These are phyloP conservation scores for Thalassarche chlororhynchos DNA, from an alignment of 2,113 vertebrate species.

Conservation along the genomic window DNA sequence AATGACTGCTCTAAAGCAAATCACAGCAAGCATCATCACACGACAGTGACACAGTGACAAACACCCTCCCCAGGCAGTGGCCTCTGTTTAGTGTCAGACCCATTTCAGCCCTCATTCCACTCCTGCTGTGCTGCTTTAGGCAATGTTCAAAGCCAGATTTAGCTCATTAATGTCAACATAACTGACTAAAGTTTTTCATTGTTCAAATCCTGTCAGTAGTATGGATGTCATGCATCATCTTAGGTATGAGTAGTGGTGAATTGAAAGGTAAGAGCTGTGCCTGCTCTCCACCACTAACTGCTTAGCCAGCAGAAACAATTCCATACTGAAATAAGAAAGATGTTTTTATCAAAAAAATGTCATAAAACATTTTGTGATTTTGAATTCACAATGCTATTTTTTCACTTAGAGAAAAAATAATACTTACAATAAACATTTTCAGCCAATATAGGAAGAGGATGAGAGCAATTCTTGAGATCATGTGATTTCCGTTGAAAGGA, in stretches of 20 bases:
- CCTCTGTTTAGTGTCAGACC: not conserved
- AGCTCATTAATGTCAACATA: not conserved
- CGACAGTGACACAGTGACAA: not conserved
- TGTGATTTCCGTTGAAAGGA: not conserved
- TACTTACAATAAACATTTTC: not conserved
- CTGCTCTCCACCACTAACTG: not conserved
- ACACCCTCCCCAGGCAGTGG: not conserved
- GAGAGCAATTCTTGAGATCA: not conserved
- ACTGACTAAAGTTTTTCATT: not conserved
- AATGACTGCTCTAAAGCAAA: not conserved
- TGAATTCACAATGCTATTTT: not conserved
- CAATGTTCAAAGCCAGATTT: not conserved
- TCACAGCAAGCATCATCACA: not conserved
- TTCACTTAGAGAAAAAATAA: not conserved
- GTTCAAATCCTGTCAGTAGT: not conserved
- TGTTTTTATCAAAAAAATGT: accelerated
- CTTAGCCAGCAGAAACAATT: not conserved
- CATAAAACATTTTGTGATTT: not conserved
- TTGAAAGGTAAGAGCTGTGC: not conserved
- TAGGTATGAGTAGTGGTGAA: not conserved
- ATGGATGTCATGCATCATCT: not conserved
- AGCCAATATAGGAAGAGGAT: not conserved
- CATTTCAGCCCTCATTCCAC: not conserved
- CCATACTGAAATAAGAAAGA: not conserved
- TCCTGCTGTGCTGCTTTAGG: not conserved